Conservation (phyloP, 2,797 vertebrate genomes). For the Orestias chungarensis region DNA sequence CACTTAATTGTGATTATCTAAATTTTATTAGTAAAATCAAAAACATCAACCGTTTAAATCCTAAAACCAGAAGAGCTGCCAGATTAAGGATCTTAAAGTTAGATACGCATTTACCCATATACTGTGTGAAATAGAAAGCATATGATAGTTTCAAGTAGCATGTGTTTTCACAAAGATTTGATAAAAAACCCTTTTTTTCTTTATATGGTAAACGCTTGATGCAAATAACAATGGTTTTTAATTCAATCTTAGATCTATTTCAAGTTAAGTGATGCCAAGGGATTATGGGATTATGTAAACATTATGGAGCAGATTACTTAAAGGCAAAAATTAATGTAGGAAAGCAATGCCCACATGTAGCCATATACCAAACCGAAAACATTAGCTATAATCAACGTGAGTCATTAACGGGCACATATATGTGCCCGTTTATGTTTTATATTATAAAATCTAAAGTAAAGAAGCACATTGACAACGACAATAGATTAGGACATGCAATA, state of each 20-base stretch:
- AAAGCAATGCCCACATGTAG: slow-evolving; percentile 33
- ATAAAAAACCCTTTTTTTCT: background rate
- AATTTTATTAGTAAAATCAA: too few relatives aligned
- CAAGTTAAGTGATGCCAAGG: slow-evolving; percentile 9
- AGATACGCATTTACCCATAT: background rate
- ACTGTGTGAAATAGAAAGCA: background rate
- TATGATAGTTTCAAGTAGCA: background rate
- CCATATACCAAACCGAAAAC: slow-evolving; percentile 23
- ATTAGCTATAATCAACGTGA: background rate
- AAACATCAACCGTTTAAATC: background rate
- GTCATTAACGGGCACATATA: background rate
- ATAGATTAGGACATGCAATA: background rate
- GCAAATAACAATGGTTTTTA: background rate
- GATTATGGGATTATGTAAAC: too few relatives aligned
- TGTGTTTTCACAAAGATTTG: background rate
- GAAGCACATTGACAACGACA: background rate
- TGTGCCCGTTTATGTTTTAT: background rate
- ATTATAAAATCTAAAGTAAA: background rate
- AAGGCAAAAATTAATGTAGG: slow-evolving; percentile 48
- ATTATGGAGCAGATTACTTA: slow-evolving; percentile 67
- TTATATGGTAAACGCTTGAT: background rate
- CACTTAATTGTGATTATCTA: background rate
- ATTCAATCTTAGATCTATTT: slow-evolving; percentile 9
- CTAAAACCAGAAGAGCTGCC: background rate
- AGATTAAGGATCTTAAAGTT: background rate